Evolutionary conservation across 2,113 vertebrate species (phyloP), one percentile per base, ranked within the genome.

Genomic region (Hypanus sabinus): DNA sequence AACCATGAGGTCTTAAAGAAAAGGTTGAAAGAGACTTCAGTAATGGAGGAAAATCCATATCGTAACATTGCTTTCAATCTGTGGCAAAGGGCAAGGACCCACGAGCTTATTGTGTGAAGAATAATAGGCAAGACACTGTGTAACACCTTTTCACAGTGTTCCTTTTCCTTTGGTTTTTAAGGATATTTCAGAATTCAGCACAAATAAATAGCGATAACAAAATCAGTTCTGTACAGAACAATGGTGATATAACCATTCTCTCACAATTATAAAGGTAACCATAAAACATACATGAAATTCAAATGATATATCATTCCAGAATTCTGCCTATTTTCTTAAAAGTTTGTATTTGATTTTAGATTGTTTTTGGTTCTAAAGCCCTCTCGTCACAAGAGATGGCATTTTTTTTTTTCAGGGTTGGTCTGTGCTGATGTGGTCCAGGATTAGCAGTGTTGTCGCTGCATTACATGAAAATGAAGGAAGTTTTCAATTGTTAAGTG

Each of bases 401-500:
- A 27, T 93, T 38, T 70, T 46, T n/a, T 46, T n/a, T n/a, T 73
- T 93, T 73, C 38, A 93, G 68, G 70, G 70, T 93, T 70, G 55
- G 46, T 93, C 91, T 55, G 46, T 73, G 30, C 46, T 93, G 91
- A 70, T 73, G 55, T 93, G 22, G 90, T 70, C 24, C 70, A 94
- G 14, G 76, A 94, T 94, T 80, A 94, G 94, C 68, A 30, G 55
- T 94, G 94, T 96, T 95, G 95, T 94, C 95, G 94, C 96, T 94
- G 94, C 95, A 92, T 94, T 93, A 46, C 38, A 88, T 77, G 75
- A 94, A 94, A 87, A 94, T 95, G 95, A 93, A 94, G 94, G 94
- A 95, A 94, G 94, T 1, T 95, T 94, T 95, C 95, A 93, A 95
- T 0, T 38, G 95, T 95, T 95, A 96, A 46, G 95, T 96, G 94